These are phyloP conservation scores for Silurus asotus DNA, from an alignment of 2,113 vertebrate genomes.

Conservation along the genomic window DNA sequence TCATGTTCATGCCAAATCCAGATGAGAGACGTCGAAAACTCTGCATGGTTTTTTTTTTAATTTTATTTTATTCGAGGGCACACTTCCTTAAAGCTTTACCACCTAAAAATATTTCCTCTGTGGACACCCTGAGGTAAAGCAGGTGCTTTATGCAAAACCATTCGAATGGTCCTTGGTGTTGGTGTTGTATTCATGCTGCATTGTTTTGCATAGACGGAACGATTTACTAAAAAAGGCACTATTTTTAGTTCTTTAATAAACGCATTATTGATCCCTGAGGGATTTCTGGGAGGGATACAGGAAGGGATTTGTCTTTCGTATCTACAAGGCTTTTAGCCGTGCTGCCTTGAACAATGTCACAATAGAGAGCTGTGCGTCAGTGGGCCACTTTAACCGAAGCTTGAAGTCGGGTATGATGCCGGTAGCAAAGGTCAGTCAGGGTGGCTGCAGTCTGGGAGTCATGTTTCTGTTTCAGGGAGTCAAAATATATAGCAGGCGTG, in stretches of 20 bases:
- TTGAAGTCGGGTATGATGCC: conserved; percentile 13
- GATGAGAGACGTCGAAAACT: neutral
- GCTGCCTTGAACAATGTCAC: conserved; percentile 54
- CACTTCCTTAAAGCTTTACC: neutral
- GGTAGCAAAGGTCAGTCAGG: conserved; percentile 33
- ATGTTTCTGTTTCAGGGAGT: conserved; percentile 33
- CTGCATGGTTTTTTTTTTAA: neutral
- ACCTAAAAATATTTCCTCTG: conserved; percentile 1
- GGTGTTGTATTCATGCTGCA: neutral
- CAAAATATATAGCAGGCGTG: conserved; percentile 36
- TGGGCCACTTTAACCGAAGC: neutral
- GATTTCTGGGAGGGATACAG: conserved; percentile 33
- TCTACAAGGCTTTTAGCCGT: conserved; percentile 18
- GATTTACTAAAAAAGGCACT: neutral
- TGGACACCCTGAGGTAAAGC: neutral
- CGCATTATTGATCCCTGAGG: conserved; percentile 32
- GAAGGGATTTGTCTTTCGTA: conserved; percentile 44
- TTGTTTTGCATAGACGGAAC: conserved; percentile 36
- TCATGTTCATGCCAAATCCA: neutral
- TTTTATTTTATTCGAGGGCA: neutral
- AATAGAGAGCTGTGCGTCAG: conserved; percentile 48
- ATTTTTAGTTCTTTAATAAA: conserved; percentile 21
- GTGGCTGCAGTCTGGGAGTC: conserved; percentile 25
- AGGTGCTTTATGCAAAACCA: conserved; percentile 4
- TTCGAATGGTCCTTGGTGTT: neutral